These are phyloP conservation scores for Dicrurus megarhynchus DNA, from an alignment of 2,113 vertebrate species.

Conservation along the genomic window DNA sequence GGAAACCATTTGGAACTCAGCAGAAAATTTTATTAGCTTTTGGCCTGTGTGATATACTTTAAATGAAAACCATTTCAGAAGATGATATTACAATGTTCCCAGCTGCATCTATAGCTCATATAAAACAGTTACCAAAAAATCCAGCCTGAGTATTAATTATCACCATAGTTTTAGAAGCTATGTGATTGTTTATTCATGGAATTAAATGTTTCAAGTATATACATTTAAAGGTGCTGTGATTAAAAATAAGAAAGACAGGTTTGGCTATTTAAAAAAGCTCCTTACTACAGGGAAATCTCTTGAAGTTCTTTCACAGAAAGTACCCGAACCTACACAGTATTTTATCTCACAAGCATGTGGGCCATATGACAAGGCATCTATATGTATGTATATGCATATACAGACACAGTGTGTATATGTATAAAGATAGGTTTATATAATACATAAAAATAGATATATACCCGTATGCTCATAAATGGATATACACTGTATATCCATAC, in stretches of 20 bases:
- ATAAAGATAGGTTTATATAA: not conserved
- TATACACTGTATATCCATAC: not conserved
- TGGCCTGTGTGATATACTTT: not conserved
- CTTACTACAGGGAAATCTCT: not conserved
- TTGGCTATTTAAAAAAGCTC: not conserved
- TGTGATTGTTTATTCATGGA: not conserved
- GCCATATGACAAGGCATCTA: not conserved
- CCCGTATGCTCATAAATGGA: not conserved
- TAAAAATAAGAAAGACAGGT: not conserved
- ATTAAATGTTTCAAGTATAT: not conserved
- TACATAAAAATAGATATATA: not conserved
- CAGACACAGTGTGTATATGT: not conserved
- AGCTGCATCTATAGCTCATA: not conserved
- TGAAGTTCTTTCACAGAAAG: not conserved
- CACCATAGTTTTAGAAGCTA: not conserved
- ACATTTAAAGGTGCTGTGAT: not conserved
- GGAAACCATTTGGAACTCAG: not conserved
- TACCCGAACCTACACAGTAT: not conserved
- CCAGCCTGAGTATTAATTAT: not conserved
- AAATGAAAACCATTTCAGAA: conserved; percentile 10
- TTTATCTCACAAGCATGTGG: not conserved
- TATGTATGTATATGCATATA: not conserved
- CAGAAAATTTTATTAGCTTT: conserved; percentile 8
- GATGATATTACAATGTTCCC: not conserved
- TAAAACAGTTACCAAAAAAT: not conserved